Percentiles rank a stretch among this genome's conserved stretches.
These are phyloP conservation scores for Rattus norvegicus DNA, from an alignment of 2,113 vertebrate species.

Conservation along the genomic window DNA sequence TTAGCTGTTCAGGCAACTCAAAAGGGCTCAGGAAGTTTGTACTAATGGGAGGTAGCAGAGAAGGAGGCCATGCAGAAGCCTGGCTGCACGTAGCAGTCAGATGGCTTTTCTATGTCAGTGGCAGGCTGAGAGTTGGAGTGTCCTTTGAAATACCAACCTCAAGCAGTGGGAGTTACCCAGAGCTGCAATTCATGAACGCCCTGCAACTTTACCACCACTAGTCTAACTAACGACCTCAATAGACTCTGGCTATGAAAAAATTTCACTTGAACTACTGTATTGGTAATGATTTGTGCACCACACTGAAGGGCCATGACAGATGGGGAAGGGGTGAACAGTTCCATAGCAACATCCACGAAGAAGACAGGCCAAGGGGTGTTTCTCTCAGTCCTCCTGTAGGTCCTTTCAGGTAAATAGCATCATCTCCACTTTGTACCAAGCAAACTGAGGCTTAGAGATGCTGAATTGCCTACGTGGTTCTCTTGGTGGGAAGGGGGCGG, in stretches of 20 bases:
- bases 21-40: not conserved
- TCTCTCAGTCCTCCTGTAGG: not conserved
- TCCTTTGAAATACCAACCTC: not conserved
- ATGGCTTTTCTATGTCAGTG: not conserved
- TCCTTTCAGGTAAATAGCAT: not conserved
- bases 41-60: not conserved
- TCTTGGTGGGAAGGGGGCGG: not conserved
- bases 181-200: not conserved
- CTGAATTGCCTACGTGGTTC: not conserved
- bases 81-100: fast-evolving
- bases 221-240: not conserved
- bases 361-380: fast-evolving
- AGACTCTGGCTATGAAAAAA: too few species aligned
- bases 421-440: not conserved
- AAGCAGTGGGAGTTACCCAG: not conserved
- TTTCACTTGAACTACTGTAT: not conserved
- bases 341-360: not conserved
- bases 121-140: not conserved
- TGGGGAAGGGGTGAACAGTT: not conserved
- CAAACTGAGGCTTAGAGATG: not conserved
- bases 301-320: not conserved
- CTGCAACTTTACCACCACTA: not conserved
- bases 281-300: not conserved
- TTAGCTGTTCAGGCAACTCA: not conserved
- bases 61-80: not conserved